Percentiles rank a stretch among this genome's conserved stretches.
Conservation (phyloP, 2,797 vertebrate species). For the Anabas testudineus region DNA sequence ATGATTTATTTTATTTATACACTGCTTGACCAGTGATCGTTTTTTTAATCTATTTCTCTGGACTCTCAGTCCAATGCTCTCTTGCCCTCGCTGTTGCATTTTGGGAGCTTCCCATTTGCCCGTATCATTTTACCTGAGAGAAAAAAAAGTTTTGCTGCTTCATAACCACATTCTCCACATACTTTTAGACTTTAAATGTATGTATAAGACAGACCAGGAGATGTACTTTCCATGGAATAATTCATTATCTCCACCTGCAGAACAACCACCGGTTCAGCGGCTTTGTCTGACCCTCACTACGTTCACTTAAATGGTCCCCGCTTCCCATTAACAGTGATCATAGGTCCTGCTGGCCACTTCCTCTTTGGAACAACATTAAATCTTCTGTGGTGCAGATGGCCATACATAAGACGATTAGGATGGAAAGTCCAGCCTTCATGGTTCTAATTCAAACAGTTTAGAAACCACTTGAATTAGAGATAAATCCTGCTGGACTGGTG, state of each 20-base stretch:
- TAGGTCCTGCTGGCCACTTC: constrained; percentile 65
- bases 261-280: constrained; percentile 35
- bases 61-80: background rate
- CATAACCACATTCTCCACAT: background rate
- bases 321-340: constrained; percentile 64
- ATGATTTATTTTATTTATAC: constrained; percentile 6
- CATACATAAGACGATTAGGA: constrained; percentile 80
- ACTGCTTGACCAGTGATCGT: background rate
- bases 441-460: constrained; percentile 91
- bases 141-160: background rate
- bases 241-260: constrained; percentile 41
- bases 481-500: constrained; percentile 92
- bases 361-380: constrained; percentile 59
- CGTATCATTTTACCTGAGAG: background rate
- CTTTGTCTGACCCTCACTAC: constrained; percentile 40
- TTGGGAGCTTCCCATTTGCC: background rate
- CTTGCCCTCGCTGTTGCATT: background rate
- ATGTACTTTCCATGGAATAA: constrained; percentile 33
- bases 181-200: constrained; percentile 10
- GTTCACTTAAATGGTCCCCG: constrained; percentile 52
- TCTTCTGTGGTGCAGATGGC: constrained; percentile 73
- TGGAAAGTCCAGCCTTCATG: constrained; percentile 82
- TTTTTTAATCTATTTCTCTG: background rate
- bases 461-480: constrained; percentile 92
- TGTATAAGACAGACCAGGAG: background rate